Evolutionary conservation across 2,113 vertebrate genomes (phyloP).

Genomic region (Pholis gunnellus): DNA sequence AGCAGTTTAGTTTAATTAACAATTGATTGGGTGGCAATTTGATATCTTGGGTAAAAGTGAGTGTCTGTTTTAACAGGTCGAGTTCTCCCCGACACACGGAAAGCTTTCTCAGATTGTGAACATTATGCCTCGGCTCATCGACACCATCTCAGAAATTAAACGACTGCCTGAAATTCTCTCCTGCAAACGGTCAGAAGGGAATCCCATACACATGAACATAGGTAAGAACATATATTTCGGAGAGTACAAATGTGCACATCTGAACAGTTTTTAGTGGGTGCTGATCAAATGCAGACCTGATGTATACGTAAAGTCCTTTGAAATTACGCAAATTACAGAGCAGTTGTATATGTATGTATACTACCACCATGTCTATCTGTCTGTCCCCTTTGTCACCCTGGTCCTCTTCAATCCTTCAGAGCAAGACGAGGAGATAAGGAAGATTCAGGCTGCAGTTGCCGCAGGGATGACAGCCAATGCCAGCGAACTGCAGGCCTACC

Average conservation of each 20-base stretch:
- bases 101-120: conserved; percentile 80
- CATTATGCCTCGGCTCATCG: conserved; percentile 83
- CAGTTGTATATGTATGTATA: background rate
- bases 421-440: conserved; percentile 88
- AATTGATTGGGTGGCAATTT: background rate
- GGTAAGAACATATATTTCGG: conserved; percentile 69
- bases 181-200: conserved; percentile 51
- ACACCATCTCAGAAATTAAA: conserved; percentile 84
- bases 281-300: background rate
- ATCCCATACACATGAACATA: conserved; percentile 82
- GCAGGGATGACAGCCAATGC: conserved; percentile 84
- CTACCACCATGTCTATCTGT: background rate
- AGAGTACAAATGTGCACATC: background rate
- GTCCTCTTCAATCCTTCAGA: conserved; percentile 72
- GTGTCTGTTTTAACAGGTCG: conserved; percentile 79
- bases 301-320: background rate
- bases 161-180: conserved; percentile 87
- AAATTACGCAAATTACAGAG: background rate
- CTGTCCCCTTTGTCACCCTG: background rate
- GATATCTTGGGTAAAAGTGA: background rate
- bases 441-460: conserved; percentile 86
- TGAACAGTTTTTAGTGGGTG: background rate
- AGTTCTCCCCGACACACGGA: conserved; percentile 86
- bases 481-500: conserved; percentile 83
- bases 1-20: background rate